Conservation (phyloP, 2,797 vertebrate species). For the Hippopotamyrus pictus region DNA sequence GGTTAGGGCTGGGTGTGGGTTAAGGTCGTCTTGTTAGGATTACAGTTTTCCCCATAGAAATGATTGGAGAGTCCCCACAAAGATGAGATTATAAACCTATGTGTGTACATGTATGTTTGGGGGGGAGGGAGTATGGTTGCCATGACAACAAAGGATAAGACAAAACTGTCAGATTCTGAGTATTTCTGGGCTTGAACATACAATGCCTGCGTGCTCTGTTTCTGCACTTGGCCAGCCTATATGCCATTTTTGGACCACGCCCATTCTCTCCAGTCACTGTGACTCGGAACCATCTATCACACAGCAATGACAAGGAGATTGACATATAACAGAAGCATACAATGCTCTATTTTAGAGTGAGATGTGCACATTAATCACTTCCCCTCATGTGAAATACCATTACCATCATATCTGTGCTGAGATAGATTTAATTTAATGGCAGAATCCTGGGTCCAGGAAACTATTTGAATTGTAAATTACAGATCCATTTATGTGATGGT, state of each 20-base stretch:
- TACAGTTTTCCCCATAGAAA: too few relatives aligned
- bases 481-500: conserved; percentile 57
- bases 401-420: background rate
- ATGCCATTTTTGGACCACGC: background rate
- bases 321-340: background rate
- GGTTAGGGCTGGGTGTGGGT: too few relatives aligned
- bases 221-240: background rate
- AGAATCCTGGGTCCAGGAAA: background rate
- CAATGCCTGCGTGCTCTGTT: background rate
- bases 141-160: background rate
- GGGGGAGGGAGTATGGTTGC: background rate
- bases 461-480: conserved; percentile 61
- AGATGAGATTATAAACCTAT: too few relatives aligned
- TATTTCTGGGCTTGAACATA: background rate
- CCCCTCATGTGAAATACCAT: background rate
- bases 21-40: too few relatives aligned
- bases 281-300: background rate
- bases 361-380: background rate
- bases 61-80: too few relatives aligned
- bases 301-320: background rate
- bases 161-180: background rate
- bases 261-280: background rate
- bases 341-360: background rate
- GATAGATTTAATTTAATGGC: background rate
- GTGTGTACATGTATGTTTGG: too few relatives aligned